Base-by-base conservation (phyloP, 2,797 vertebrate genomes). In the Darevskia nairensis region DNA sequence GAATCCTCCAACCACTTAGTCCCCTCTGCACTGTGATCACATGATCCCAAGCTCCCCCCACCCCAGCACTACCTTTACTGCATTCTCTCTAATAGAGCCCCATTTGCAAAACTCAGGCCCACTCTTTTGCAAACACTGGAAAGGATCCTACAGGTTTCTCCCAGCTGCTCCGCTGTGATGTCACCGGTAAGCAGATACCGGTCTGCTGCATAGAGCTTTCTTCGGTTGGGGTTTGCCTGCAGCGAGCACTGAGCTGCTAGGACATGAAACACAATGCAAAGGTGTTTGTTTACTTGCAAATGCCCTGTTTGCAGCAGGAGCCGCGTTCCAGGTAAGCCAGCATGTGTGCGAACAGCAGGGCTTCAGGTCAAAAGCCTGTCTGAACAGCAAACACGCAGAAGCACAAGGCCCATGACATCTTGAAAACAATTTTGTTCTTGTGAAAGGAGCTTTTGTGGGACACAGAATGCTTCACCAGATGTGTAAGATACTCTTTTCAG, bases 71-170 rank as follows among this genome's bases (percentile, higher is more conserved):
- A 94, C 91, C 94, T 95, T 94, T 96, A 96, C 97, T 96, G 96
- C 97, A 97, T 96, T 97, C 94, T 96, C 94, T 93, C 95, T 96
- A 97, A 95, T 97, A 97, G 92, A 95, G 78, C 92, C 94, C 86
- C 97, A 4, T 95, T 93, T 44, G 0, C 39, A 87, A 17, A 8
- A n/a, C 88, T 94, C 96, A 84, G 75, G 66, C 23, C 55, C 46
- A 27, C 71, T 74, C 64, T 61, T 6, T 74, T n/a, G 44, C 35
- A 64, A 82, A 59, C 32, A 86, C 19, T 6, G 32, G 15, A 66
- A 86, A 32, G 86, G 90, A 74, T 68, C 85, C 84, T 88, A 46
- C 6, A 88, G 76, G 87, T 92, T 93, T 76, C 64, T 91, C 89
- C 89, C 92, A 89, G 92, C 86, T 86, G 87, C 35, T 75, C 69